Base-by-base conservation (phyloP, 2,797 vertebrate genomes). In the Oceanodroma leucorhoa region DNA sequence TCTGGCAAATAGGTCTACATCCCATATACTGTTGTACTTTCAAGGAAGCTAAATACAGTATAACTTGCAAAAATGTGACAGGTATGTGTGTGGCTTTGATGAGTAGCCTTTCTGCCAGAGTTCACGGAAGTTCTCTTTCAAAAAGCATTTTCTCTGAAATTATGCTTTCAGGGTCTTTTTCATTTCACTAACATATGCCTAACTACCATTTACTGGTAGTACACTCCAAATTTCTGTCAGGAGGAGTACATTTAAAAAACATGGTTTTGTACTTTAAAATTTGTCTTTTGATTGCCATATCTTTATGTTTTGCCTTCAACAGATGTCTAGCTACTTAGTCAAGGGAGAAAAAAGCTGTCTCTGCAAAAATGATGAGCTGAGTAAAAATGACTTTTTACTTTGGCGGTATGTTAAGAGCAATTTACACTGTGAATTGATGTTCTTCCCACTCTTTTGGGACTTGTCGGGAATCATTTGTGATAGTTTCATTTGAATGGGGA, bases 321-420 rank as follows among this genome's bases (percentile, higher is more conserved):
- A 89, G 43, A 73, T 90, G 61, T 89, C 66, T 95, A 55, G 83
- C 78, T 95, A 18, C 76, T 88, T 94, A 78, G 40, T 71, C 0
- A 0, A 95, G 82, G 62, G 46, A 91, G 60, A 61, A 86, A 83
- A 93, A 90, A 69, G 40, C 76, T 78, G 58, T 76, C 79, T 89
- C 76, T 79, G 76, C 77, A 91, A 86, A 96, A 97, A 66, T 36
- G 27, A 88, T 94, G 73, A 93, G 83, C 90, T 81, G n/a, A 87
- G 38, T 76, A 57, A 76, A 90, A 84, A 76, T 66, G 7, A n/a
- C 20, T 95, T 90, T 91, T 83, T 83, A 55, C 85, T 94, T 90
- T 73, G 51, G n/a, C 4, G 4, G 11, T 78, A 32, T 66, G 77
- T 90, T 93, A 88, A 93, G 43, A 94, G 29, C 65, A 62, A 43